A percentile compares a stretch with the other conserved stretches of the same genome.
These are phyloP conservation scores for Zelostemma sp. DNA, from an alignment of 1,140 invertebrate genomes.

Conservation along the genomic window DNA sequence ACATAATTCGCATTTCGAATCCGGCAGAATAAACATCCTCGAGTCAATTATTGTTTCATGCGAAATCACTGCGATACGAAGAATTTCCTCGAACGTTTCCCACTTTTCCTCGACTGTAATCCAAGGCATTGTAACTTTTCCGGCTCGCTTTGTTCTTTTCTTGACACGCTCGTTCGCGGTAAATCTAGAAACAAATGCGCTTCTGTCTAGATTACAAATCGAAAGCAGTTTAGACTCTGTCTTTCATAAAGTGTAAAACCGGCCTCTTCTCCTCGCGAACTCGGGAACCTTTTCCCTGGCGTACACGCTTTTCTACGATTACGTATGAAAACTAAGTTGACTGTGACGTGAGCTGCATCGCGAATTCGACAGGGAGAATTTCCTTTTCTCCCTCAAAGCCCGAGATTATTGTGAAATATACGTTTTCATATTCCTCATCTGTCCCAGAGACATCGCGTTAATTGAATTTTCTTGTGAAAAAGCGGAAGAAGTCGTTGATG, in stretches of 20 bases:
- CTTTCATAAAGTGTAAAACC: slow-evolving; percentile 56
- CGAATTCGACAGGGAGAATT: slow-evolving; percentile 42
- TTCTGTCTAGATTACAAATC: slow-evolving; percentile 62
- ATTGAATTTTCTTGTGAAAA: neutral
- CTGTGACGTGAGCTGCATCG: slow-evolving; percentile 54
- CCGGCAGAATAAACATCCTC: too few species aligned
- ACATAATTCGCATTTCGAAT: too few species aligned
- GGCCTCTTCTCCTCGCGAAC: neutral
- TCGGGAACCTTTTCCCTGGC: slow-evolving; percentile 18
- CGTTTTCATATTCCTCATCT: slow-evolving; percentile 10
- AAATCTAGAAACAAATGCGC: slow-evolving; percentile 59
- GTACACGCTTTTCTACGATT: slow-evolving; percentile 42
- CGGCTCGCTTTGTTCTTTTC: slow-evolving; percentile 14
- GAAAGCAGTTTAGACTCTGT: slow-evolving; percentile 60
- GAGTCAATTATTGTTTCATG: too few species aligned
- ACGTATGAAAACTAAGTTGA: slow-evolving; percentile 58
- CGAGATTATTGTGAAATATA: slow-evolving; percentile 20
- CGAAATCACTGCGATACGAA: too few species aligned
- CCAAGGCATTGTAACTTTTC: slow-evolving; percentile 17
- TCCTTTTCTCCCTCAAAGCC: slow-evolving; percentile 20
- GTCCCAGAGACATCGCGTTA: neutral
- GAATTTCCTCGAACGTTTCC: too few species aligned
- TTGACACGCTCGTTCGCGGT: slow-evolving; percentile 27
- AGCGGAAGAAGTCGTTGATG: neutral
- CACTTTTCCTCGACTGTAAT: too few species aligned